Percentiles rank a stretch among this genome's conserved stretches.
These are phyloP conservation scores for Limnodromus scolopaceus DNA, from an alignment of 2,797 vertebrate species.

Conservation along the genomic window DNA sequence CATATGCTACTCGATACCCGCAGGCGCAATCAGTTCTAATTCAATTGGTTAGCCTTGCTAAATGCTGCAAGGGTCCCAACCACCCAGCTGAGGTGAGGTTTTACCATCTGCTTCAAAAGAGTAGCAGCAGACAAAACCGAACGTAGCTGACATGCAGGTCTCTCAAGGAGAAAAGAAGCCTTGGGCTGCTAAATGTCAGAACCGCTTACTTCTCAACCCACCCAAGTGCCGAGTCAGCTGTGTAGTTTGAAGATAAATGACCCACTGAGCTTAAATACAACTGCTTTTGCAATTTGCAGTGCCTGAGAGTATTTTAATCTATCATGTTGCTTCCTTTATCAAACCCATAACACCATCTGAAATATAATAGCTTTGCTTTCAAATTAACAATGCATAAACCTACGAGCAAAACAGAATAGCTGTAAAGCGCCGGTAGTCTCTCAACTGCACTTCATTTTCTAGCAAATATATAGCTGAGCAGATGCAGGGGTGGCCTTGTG, in stretches of 20 bases:
- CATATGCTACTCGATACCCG: neutral
- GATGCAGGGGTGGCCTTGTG: neutral
- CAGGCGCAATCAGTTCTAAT: slow-evolving; percentile 44
- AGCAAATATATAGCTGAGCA: neutral
- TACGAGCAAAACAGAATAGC: neutral
- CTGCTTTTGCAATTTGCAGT: neutral
- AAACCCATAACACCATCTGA: neutral
- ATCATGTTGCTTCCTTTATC: neutral
- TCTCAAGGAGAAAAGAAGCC: slow-evolving; percentile 72
- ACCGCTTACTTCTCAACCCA: slow-evolving; percentile 41
- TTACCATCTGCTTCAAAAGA: slow-evolving; percentile 69
- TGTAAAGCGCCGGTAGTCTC: neutral
- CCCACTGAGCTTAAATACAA: neutral
- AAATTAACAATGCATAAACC: slow-evolving; percentile 33
- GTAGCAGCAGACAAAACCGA: slow-evolving; percentile 29
- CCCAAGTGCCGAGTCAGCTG: slow-evolving; percentile 58
- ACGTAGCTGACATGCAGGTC: slow-evolving; percentile 40
- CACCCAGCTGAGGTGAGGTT: slow-evolving; percentile 55
- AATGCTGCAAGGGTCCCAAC: slow-evolving; percentile 44
- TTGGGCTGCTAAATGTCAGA: slow-evolving; percentile 64
- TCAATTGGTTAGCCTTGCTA: slow-evolving; percentile 44
- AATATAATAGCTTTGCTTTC: slow-evolving; percentile 4
- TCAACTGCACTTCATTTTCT: slow-evolving; percentile 1
- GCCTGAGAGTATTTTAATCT: neutral
- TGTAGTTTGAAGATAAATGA: slow-evolving; percentile 42